Evolutionary conservation across 2,888 invertebrate genomes (phyloP).

Genomic region (Philopedon plagiatum): DNA sequence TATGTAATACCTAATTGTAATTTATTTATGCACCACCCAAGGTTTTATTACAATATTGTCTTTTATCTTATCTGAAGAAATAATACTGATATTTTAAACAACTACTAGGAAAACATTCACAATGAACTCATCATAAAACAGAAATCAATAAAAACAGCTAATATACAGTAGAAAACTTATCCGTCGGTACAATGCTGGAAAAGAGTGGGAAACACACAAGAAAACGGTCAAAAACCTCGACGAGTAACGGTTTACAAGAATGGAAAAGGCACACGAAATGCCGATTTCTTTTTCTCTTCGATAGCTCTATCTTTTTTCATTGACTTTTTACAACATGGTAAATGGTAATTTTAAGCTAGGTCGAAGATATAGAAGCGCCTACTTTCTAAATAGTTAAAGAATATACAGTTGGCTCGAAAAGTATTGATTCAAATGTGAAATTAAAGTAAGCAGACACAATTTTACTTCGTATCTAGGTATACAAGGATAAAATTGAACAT

Average conservation of each 20-base stretch:
- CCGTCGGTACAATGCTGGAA: slow-evolving; percentile 7
- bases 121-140: background rate
- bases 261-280: slow-evolving; percentile 40
- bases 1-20: too few species aligned
- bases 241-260: slow-evolving; percentile 35
- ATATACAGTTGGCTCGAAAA: background rate
- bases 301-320: slow-evolving; percentile 37
- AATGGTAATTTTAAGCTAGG: slow-evolving; percentile 36
- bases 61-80: too few species aligned
- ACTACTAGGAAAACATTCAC: background rate
- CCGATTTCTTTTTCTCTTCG: slow-evolving; percentile 46
- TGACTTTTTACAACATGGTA: slow-evolving; percentile 33
- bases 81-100: too few species aligned
- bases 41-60: too few species aligned
- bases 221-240: slow-evolving; percentile 51
- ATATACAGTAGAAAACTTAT: slow-evolving; percentile 26
- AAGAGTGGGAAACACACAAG: slow-evolving; percentile 45
- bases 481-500: too few species aligned
- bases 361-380: slow-evolving; percentile 33
- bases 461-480: too few species aligned
- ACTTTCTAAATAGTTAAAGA: slow-evolving; percentile 36
- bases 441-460: background rate
- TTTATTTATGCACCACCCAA: too few species aligned
- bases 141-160: slow-evolving; percentile 19
- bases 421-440: background rate